phyloP scores from a whole-genome alignment of 2,797 vertebrate genomes.

The Gobionotothen gibberifrons region DNA sequence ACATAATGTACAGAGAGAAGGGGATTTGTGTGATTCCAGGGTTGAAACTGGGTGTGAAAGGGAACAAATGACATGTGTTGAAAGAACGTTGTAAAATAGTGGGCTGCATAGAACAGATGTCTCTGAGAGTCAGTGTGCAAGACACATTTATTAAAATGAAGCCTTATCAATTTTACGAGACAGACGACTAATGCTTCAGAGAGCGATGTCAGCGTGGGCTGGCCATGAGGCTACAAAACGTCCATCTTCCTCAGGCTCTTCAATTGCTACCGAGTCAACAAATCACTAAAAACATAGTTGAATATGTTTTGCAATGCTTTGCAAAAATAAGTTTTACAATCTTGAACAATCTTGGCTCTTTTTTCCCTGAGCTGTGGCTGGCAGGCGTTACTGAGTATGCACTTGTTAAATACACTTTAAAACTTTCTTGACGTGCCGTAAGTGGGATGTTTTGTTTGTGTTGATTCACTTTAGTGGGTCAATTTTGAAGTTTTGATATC shows the following conservation, averaged over 20 bases:
- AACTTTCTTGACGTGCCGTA: conserved; percentile 32
- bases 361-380: neutral
- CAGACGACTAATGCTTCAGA: conserved; percentile 22
- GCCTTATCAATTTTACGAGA: conserved; percentile 15
- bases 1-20: neutral
- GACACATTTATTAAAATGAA: conserved; percentile 11
- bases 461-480: conserved; percentile 50
- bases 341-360: neutral
- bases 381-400: neutral
- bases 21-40: conserved; percentile 26
- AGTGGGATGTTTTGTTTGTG: conserved; percentile 28
- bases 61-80: no score
- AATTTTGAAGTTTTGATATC: conserved; percentile 47
- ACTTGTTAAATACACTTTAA: neutral
- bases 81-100: neutral
- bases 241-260: conserved; percentile 12
- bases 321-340: conserved; percentile 13
- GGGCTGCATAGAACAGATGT: neutral
- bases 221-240: conserved; percentile 17
- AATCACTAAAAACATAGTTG: neutral
- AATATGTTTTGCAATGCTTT: neutral
- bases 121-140: conserved; percentile 1
- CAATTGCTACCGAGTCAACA: neutral
- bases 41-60: conserved; percentile 13
- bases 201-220: conserved; percentile 3